phyloP scores from a whole-genome alignment of 1,140 invertebrate species.

The Bombus impatiens region DNA sequence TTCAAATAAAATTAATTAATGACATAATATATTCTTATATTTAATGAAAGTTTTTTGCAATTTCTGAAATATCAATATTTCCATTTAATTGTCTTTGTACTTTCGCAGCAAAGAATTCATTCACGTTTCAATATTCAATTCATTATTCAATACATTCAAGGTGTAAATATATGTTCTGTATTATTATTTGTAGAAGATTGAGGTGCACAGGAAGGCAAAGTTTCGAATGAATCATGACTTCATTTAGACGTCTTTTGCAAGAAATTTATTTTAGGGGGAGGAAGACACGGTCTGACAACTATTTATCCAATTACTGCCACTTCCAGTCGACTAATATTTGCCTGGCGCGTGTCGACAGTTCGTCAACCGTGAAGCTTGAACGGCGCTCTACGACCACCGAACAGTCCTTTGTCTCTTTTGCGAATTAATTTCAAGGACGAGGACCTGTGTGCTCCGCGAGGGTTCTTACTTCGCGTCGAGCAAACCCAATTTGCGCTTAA shows the following conservation, averaged over 20 bases:
- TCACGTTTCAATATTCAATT: too few species aligned
- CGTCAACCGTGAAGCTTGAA: constrained; percentile 54
- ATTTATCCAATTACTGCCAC: constrained; percentile 58
- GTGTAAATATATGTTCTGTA: background rate
- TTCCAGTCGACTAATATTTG: constrained; percentile 58
- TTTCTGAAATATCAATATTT: background rate
- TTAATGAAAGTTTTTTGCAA: background rate
- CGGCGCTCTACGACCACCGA: constrained; percentile 34
- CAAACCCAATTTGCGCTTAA: constrained; percentile 73
- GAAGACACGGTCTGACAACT: constrained; percentile 1
- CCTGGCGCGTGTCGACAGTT: constrained; percentile 35
- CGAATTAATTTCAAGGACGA: constrained; percentile 62
- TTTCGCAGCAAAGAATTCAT: too few species aligned
- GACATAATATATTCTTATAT: too few species aligned
- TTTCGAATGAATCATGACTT: background rate
- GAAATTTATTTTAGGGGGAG: background rate
- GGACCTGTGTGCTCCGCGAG: constrained; percentile 59
- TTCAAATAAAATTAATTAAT: background rate
- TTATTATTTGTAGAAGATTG: background rate
- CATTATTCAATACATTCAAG: background rate
- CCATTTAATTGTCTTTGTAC: too few species aligned
- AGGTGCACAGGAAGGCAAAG: background rate
- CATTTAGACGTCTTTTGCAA: background rate
- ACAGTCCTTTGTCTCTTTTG: constrained; percentile 59
- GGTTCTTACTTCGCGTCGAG: constrained; percentile 51